These are phyloP conservation scores for Drosophila setosimentum DNA, from an alignment of 2,888 invertebrate species.

Conservation along the genomic window DNA sequence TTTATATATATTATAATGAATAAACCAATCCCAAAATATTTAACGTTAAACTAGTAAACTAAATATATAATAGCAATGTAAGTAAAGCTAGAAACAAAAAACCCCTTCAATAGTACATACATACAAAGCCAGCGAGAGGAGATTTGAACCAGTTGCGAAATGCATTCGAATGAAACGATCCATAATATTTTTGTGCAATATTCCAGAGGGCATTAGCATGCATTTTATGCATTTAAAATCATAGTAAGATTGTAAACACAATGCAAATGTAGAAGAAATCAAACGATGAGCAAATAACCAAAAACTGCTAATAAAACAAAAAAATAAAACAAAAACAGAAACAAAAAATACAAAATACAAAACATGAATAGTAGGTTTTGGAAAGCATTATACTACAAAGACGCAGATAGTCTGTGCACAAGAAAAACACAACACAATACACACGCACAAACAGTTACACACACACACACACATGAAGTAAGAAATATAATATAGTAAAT, in stretches of 20 bases:
- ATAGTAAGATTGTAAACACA: conserved; percentile 36
- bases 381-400: conserved; percentile 47
- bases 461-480: conserved; percentile 25
- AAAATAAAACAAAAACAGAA: no score
- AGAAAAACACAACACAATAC: not conserved
- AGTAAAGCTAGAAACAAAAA: conserved; percentile 31
- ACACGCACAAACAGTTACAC: conserved; percentile 38
- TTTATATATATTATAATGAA: conserved; percentile 19
- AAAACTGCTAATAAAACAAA: conserved; percentile 73
- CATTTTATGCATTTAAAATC: conserved; percentile 70
- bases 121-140: conserved; percentile 7
- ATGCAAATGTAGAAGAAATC: conserved; percentile 68
- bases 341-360: no score
- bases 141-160: conserved; percentile 7
- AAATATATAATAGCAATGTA: conserved; percentile 38
- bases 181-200: conserved; percentile 73
- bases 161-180: conserved; percentile 30
- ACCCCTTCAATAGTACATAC: not conserved
- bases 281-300: conserved; percentile 78
- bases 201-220: conserved; percentile 54
- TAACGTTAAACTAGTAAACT: conserved; percentile 54
- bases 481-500: conserved; percentile 29
- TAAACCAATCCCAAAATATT: conserved; percentile 36
- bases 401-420: conserved; percentile 40
- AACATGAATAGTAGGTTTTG: conserved; percentile 44